These are phyloP conservation scores for Melanostigma gelatinosum DNA, from an alignment of 2,113 vertebrate species.

Conservation along the genomic window DNA sequence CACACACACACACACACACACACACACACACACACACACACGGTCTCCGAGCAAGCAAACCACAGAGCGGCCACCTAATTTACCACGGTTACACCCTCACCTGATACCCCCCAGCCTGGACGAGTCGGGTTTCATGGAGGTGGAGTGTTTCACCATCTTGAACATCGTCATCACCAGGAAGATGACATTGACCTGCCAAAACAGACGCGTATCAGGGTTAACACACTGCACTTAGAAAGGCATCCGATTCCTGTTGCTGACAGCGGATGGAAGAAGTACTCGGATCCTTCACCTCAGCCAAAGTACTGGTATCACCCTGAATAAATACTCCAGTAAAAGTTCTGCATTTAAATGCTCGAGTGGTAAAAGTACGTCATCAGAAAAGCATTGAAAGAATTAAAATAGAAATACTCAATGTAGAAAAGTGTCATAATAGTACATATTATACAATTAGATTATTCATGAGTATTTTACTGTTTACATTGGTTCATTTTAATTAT, in stretches of 20 bases:
- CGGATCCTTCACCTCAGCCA: not conserved
- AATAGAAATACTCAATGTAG: not conserved
- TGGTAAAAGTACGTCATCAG: not conserved
- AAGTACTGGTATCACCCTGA: not conserved
- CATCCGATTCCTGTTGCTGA: constrained; percentile 56
- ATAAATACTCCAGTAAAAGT: not conserved
- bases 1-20: constrained; percentile 10
- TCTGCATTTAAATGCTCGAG: too few relatives aligned
- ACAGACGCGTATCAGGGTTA: constrained; percentile 82
- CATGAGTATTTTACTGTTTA: not conserved
- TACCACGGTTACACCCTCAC: constrained; percentile 84
- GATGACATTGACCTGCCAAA: constrained; percentile 97
- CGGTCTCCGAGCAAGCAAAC: constrained; percentile 12
- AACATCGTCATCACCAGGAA: constrained; percentile 98
- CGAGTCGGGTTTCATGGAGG: constrained; percentile 99
- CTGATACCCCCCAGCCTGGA: constrained; percentile 99
- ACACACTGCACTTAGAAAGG: constrained; percentile 69
- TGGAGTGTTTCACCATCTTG: constrained; percentile 99
- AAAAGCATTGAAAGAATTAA: not conserved
- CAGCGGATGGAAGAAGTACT: not conserved
- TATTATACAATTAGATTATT: not conserved
- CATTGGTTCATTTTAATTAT: not conserved
- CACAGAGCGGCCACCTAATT: constrained; percentile 46
- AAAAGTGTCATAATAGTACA: not conserved
- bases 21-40: constrained; percentile 9